Conservation (phyloP, 2,113 vertebrate species). For the Tragelaphus strepsiceros region DNA sequence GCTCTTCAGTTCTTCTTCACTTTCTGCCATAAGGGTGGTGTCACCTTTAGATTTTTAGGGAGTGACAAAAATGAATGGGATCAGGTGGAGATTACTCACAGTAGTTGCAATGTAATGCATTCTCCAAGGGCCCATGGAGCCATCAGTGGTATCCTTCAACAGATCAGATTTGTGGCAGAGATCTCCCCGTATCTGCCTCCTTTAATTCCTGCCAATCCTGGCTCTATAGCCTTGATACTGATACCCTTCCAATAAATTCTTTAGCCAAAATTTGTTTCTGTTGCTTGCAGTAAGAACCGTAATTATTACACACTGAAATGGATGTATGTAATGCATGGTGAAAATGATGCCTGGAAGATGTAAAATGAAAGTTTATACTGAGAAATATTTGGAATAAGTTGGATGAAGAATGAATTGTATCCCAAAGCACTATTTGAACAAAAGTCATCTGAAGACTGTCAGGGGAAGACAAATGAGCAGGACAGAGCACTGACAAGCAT, state of each 20-base stretch:
- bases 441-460: neutral
- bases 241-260: neutral
- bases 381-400: constrained; percentile 2
- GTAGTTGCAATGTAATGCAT: neutral
- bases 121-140: neutral
- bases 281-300: neutral
- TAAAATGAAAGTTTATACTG: neutral
- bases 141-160: neutral
- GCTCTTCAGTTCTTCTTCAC: neutral
- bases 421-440: neutral
- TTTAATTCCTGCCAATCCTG: neutral
- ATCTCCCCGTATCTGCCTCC: neutral
- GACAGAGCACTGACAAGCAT: neutral
- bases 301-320: constrained; percentile 16
- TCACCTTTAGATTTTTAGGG: neutral
- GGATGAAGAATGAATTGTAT: neutral
- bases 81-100: neutral
- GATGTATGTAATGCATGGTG: neutral
- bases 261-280: neutral
- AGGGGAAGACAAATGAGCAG: neutral
- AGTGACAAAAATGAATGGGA: neutral
- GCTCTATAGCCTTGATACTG: neutral
- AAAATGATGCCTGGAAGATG: neutral
- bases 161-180: neutral
- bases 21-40: neutral